phyloP scores from a whole-genome alignment of 1,140 invertebrate species.

The Orussus abietinus region DNA sequence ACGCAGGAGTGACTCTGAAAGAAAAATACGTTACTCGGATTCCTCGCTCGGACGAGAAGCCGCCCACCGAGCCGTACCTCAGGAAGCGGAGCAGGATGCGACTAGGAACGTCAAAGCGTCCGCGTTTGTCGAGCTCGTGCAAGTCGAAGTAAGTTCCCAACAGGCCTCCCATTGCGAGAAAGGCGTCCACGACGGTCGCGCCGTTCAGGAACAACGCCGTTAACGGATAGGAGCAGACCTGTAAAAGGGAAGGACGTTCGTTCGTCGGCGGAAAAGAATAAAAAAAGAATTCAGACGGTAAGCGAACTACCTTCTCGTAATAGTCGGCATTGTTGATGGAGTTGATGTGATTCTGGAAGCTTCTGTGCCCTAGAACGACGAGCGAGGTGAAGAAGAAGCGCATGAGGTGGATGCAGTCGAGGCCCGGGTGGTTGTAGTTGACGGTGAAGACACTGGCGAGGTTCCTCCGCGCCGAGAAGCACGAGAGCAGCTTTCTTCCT shows the following conservation, averaged over 20 bases:
- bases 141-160: conserved; percentile 33
- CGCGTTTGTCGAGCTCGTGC: conserved; percentile 33
- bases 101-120: conserved; percentile 26
- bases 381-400: conserved; percentile 24
- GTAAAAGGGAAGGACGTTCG: conserved; percentile 1
- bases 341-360: conserved; percentile 25
- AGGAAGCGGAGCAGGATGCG: conserved; percentile 31
- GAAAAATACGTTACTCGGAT: conserved; percentile 8
- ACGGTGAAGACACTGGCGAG: conserved; percentile 21
- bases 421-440: conserved; percentile 23
- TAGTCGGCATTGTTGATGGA: conserved; percentile 21
- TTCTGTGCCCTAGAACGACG: conserved; percentile 27
- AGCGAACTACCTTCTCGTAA: conserved; percentile 25
- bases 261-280: background rate
- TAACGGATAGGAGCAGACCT: conserved; percentile 19
- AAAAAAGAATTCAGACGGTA: background rate
- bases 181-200: conserved; percentile 36
- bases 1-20: conserved; percentile 45
- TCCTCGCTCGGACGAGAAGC: background rate
- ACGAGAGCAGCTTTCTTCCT: conserved; percentile 25
- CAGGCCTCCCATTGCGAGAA: conserved; percentile 39
- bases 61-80: conserved; percentile 17
- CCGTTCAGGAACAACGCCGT: conserved; percentile 33
- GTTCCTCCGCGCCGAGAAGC: conserved; percentile 39
- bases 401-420: conserved; percentile 28